Evolutionary conservation across 2,113 vertebrate species (phyloP).

Genomic region (Centrocercus urophasianus): DNA sequence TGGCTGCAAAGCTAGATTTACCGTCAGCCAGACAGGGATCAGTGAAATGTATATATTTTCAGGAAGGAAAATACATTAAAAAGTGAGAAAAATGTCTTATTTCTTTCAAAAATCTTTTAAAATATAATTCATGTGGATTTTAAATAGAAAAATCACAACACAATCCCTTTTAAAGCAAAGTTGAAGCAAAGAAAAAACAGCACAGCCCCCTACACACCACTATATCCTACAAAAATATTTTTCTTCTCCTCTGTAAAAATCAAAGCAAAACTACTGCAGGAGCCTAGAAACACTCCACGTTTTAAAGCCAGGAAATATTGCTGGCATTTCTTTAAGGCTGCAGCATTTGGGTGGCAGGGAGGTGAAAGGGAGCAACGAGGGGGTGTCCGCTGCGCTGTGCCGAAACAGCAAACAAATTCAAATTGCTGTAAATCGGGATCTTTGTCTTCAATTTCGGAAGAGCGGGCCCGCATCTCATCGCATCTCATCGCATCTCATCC

Average conservation of each 20-base stretch:
- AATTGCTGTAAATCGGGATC: slow-evolving; percentile 7
- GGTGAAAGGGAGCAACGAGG: background rate
- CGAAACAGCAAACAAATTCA: background rate
- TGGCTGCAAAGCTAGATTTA: background rate
- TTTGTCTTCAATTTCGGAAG: slow-evolving; percentile 61
- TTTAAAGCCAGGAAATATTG: background rate
- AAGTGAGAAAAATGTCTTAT: background rate
- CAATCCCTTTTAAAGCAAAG: background rate
- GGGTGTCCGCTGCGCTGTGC: background rate
- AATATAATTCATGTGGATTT: background rate
- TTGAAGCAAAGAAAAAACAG: background rate
- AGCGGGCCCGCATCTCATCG: background rate
- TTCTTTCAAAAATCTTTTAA: background rate
- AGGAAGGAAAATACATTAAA: background rate
- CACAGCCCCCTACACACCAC: background rate
- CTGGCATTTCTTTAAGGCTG: background rate
- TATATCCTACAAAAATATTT: background rate
- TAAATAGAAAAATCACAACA: background rate
- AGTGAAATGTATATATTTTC: background rate
- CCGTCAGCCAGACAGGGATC: background rate
- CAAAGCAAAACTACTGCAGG: background rate
- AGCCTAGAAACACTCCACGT: background rate
- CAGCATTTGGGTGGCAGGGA: background rate
- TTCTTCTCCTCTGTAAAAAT: background rate
- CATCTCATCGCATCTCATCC: slow-evolving; percentile 27